Evolutionary conservation across 2,113 vertebrate species (phyloP), one percentile per base, ranked within the genome.

Genomic region (Polypterus bichir): DNA sequence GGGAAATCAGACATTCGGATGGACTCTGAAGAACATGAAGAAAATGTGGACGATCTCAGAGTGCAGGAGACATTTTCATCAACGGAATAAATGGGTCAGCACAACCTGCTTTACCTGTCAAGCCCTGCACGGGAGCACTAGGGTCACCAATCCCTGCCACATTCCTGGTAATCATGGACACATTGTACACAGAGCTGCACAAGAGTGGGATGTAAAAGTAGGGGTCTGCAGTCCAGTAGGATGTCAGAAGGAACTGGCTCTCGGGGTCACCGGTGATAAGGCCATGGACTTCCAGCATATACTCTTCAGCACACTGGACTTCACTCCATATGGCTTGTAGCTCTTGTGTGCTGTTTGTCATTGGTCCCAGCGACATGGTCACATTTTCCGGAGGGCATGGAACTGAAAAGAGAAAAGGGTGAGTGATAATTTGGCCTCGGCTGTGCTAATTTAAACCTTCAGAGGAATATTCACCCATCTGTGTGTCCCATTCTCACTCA

Each of bases 191-290:
- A 1, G 84, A 86, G 53, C 84, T 68, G 66, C 87, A 89, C 44
- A 81, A 73, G 7, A 88, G 62, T 44, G 80, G 82, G 5, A 84
- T 71, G 64, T 85, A 83, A 64, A 81, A 89, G 66, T 64, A 77
- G 0, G 66, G 74, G 44, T 1, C 5, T 6, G 44, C 63, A 4
- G 82, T 85, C 84, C 83, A 87, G 47, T 84, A 88, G 62, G 86
- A 89, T 1, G 66, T 59, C 7, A 88, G 3, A 3, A 79, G 52
- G 11, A 81, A 81, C 46, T 58, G 65, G 44, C 73, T 2, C 4
- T 72, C 52, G 64, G 4, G 60, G 54, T 83, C 72, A 44, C 71
- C 76, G 57, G 75, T 71, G 63, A 86, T 66, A 61, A 48, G 76
- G 5, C 86, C 85, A 1, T 54, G 77, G 48, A 84, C 51, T 27